A percentile compares a stretch with the other conserved stretches of the same genome.
phyloP scores from a whole-genome alignment of 2,797 vertebrate genomes.

The Spinibarbus caldwelli region DNA sequence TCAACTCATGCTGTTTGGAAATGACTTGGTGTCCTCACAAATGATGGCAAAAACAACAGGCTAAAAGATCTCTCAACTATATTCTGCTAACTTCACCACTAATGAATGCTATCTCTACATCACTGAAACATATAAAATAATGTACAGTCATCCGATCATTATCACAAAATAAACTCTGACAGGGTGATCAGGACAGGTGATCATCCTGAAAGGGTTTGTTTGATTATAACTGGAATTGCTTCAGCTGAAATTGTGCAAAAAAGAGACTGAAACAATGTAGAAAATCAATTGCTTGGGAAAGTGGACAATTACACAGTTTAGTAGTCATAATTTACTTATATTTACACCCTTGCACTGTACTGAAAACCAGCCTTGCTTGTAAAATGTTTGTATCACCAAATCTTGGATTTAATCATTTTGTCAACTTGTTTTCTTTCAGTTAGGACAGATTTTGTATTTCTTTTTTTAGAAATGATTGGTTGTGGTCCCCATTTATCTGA shows the following conservation, averaged over 20 bases:
- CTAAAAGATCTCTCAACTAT: not conserved
- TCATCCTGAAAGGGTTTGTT: not conserved
- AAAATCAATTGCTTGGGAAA: not conserved
- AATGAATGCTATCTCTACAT: not conserved
- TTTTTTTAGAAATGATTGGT: not conserved
- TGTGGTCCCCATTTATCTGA: not conserved
- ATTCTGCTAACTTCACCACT: conserved; percentile 4
- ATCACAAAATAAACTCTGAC: not conserved
- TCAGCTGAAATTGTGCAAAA: not conserved
- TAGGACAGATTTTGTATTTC: not conserved
- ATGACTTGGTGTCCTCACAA: not conserved
- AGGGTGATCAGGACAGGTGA: not conserved
- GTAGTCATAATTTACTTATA: not conserved
- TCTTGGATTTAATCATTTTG: not conserved
- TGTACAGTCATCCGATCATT: not conserved
- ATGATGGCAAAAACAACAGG: not conserved
- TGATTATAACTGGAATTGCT: not conserved
- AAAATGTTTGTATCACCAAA: not conserved
- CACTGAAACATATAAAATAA: not conserved
- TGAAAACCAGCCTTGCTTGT: not conserved
- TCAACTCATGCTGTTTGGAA: not conserved
- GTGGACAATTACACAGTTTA: not conserved
- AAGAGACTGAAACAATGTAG: not conserved
- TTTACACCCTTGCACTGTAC: not conserved
- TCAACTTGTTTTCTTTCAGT: not conserved